These are phyloP conservation scores for Thermophis baileyi DNA, from an alignment of 2,113 vertebrate genomes.

Conservation along the genomic window DNA sequence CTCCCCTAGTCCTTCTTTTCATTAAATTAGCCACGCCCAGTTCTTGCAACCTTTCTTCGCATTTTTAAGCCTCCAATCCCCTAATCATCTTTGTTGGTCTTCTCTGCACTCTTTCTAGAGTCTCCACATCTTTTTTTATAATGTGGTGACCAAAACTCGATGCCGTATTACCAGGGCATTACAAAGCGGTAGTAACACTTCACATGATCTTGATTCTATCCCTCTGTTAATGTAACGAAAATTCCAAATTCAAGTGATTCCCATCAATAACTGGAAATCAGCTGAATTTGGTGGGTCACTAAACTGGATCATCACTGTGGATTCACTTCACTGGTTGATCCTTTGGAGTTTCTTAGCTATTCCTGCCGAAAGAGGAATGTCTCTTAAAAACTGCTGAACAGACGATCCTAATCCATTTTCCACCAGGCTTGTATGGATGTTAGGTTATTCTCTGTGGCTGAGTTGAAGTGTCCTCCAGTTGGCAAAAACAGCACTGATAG, in stretches of 20 bases:
- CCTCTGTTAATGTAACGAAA: background rate
- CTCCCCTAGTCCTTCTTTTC: background rate
- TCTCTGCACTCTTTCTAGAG: background rate
- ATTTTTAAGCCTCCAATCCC: background rate
- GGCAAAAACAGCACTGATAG: no score
- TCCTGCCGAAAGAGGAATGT: no score
- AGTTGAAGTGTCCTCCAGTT: no score
- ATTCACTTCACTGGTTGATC: background rate
- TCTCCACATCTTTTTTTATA: background rate
- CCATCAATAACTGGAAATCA: background rate
- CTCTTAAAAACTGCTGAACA: no score
- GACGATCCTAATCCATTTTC: no score
- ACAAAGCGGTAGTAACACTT: background rate
- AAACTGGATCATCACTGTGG: background rate
- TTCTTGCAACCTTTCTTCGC: background rate
- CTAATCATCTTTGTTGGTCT: background rate
- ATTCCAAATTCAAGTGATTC: background rate
- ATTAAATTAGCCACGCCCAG: background rate
- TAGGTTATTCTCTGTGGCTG: no score
- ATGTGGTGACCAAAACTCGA: background rate
- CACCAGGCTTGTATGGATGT: no score
- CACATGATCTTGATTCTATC: background rate
- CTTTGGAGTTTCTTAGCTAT: no score
- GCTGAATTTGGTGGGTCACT: background rate
- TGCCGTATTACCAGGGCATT: background rate